Percentiles rank a stretch among this genome's conserved stretches.
phyloP scores from a whole-genome alignment of 2,797 vertebrate species.

The Acipenser oxyrinchus region DNA sequence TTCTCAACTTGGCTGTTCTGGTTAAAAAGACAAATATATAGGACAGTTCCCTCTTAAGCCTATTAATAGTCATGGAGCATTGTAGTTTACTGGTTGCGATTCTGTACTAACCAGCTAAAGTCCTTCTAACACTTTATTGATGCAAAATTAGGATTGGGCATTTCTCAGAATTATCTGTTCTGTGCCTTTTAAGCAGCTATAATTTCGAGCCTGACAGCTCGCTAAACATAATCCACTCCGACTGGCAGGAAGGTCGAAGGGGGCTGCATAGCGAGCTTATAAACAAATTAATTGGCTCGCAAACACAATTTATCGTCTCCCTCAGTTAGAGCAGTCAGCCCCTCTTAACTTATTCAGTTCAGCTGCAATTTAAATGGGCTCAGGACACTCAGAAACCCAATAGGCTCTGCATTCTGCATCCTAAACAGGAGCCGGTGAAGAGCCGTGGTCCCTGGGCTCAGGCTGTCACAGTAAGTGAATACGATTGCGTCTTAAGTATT shows the following conservation, averaged over 20 bases:
- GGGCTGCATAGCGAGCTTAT: constrained; percentile 37
- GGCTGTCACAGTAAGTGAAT: neutral
- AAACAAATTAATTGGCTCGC: constrained; percentile 52
- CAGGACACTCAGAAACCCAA: neutral
- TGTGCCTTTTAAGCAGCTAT: constrained; percentile 36
- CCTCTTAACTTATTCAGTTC: neutral
- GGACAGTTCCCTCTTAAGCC: neutral
- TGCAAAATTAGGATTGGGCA: neutral
- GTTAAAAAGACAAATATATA: neutral
- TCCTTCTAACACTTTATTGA: no score
- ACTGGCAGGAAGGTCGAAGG: constrained; percentile 39
- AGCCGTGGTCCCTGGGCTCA: neutral
- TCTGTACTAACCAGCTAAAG: no score
- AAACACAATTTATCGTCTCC: constrained; percentile 38
- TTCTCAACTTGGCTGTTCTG: neutral
- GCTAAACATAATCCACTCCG: constrained; percentile 43
- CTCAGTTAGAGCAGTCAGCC: neutral
- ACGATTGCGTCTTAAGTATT: neutral
- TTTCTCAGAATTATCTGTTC: constrained; percentile 7
- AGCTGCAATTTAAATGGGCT: constrained; percentile 3
- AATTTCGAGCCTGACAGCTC: constrained; percentile 44
- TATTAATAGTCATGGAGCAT: no score
- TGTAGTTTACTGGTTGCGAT: no score
- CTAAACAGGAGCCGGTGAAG: constrained; percentile 23
- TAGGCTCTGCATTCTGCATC: neutral